These are phyloP conservation scores for Penaeus indicus DNA, from an alignment of 1,140 invertebrate genomes.

Conservation along the genomic window DNA sequence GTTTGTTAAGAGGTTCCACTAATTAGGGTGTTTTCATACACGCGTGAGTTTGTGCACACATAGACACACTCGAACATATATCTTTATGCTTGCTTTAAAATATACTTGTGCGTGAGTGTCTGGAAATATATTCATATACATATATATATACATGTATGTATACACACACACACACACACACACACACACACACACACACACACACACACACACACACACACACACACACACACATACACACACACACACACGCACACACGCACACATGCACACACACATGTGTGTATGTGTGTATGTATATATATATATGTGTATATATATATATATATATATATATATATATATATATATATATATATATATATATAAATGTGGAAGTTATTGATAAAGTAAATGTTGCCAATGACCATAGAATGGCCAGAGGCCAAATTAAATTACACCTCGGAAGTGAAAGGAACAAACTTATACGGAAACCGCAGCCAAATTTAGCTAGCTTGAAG, in stretches of 20 bases:
- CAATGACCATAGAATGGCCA: no score
- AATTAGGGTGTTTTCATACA: no score
- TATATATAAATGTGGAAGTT: not conserved
- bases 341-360: conserved; percentile 14
- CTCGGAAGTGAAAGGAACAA: no score
- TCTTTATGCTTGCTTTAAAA: not conserved
- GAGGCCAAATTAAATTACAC: no score
- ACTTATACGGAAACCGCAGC: no score
- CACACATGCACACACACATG: conserved; percentile 17
- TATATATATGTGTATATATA: not conserved
- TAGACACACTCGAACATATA: not conserved
- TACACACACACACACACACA: not conserved
- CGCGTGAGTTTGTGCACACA: not conserved
- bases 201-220: not conserved
- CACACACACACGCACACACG: not conserved
- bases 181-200: not conserved
- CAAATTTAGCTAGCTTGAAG: no score
- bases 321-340: not conserved
- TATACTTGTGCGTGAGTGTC: not conserved
- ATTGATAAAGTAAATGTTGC: no score
- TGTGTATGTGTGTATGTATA: not conserved
- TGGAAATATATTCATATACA: not conserved
- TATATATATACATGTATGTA: conserved; percentile 17
- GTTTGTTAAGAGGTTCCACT: no score
- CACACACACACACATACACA: not conserved